A percentile compares a stretch with the other conserved stretches of the same genome.
Conservation (phyloP, 2,888 invertebrate genomes). For the Hesperia comma region DNA sequence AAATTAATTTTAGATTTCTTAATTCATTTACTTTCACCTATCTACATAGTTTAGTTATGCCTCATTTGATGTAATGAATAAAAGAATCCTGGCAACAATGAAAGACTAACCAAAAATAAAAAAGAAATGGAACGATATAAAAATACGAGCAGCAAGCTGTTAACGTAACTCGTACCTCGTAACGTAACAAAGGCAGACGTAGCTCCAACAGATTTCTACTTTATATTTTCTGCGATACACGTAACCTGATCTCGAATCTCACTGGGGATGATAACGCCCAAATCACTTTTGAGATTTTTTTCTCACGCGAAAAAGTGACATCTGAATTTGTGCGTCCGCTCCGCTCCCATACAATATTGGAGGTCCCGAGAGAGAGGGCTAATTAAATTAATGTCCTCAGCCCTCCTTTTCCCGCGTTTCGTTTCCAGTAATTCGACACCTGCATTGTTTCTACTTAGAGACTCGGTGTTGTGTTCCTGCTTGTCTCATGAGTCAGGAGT, state of each 20-base stretch:
- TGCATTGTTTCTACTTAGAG: slow-evolving; percentile 70
- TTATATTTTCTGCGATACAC: slow-evolving; percentile 58
- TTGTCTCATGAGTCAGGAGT: slow-evolving; percentile 36
- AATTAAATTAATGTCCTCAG: slow-evolving; percentile 83
- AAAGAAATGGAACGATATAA: neutral
- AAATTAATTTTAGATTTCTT: too few relatives aligned
- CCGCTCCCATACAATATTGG: slow-evolving; percentile 77
- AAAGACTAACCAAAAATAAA: neutral
- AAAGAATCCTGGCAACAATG: too few relatives aligned
- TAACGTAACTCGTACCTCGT: too few relatives aligned
- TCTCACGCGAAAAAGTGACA: slow-evolving; percentile 82
- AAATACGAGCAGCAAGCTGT: slow-evolving; percentile 15
- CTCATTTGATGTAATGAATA: too few relatives aligned
- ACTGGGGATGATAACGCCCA: slow-evolving; percentile 68
- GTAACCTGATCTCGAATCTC: slow-evolving; percentile 66
- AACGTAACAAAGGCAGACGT: slow-evolving; percentile 32
- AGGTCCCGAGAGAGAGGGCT: slow-evolving; percentile 73
- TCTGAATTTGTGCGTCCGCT: slow-evolving; percentile 71
- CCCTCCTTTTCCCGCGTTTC: slow-evolving; percentile 71
- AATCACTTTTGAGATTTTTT: slow-evolving; percentile 81
- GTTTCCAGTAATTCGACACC: slow-evolving; percentile 79
- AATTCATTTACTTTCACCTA: too few relatives aligned
- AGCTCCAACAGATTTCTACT: slow-evolving; percentile 64
- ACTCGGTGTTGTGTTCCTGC: slow-evolving; percentile 33
- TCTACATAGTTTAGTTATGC: too few relatives aligned